Evolutionary conservation across 2,797 vertebrate species (phyloP).

Genomic region (Anas flavirostris): DNA sequence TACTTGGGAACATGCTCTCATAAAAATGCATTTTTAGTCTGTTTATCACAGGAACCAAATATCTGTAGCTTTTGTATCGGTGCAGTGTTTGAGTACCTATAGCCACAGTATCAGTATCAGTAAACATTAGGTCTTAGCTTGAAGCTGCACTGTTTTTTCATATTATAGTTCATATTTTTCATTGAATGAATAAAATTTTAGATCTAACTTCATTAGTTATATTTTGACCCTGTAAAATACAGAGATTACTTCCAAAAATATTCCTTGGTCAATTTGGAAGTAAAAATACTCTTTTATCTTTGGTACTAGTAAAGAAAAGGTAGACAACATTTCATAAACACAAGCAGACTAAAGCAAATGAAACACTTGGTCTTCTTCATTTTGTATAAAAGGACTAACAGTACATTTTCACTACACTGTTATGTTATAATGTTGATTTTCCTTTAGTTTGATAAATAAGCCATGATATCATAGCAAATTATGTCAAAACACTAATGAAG

Average conservation of each 20-base stretch:
- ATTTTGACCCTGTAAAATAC: neutral
- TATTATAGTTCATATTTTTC: neutral
- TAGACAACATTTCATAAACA: neutral
- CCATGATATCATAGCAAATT: neutral
- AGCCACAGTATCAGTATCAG: neutral
- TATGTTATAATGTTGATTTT: neutral
- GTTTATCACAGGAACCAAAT: neutral
- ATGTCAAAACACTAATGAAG: neutral
- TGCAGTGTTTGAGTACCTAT: neutral
- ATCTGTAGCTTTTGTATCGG: neutral
- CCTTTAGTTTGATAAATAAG: neutral
- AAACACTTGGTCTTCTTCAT: neutral
- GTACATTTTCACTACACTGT: neutral
- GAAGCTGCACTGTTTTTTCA: neutral
- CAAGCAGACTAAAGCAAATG: neutral
- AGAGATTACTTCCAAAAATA: neutral
- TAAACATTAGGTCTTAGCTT: neutral
- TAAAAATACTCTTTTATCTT: neutral
- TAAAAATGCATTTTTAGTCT: neutral
- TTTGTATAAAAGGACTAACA: neutral
- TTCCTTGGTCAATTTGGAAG: neutral
- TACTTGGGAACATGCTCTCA: neutral
- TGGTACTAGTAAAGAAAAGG: neutral
- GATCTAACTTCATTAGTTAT: neutral
- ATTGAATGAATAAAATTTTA: neutral